Evolutionary conservation across 2,888 invertebrate genomes (phyloP).

Genomic region (Amiota minor): DNA sequence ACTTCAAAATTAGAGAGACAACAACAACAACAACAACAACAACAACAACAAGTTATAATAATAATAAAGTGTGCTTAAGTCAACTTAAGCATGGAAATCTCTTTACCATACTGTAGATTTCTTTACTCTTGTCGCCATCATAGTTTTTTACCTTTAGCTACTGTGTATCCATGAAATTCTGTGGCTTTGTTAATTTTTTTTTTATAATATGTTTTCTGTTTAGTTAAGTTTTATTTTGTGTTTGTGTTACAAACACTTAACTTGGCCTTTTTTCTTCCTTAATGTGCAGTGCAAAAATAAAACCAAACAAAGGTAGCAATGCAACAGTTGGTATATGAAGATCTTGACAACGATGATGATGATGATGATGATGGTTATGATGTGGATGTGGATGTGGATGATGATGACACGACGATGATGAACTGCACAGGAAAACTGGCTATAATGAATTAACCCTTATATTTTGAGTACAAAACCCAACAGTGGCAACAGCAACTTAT

Average conservation of each 20-base stretch:
- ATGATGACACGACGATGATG: neutral
- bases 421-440: conserved; percentile 37
- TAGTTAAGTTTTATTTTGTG: too few relatives aligned
- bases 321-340: neutral
- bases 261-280: conserved; percentile 49
- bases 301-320: conserved; percentile 32
- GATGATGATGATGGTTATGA: conserved; percentile 51
- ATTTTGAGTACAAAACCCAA: conserved; percentile 53
- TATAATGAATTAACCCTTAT: conserved; percentile 66
- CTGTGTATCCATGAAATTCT: conserved; percentile 39
- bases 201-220: neutral
- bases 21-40: neutral
- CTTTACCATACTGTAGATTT: conserved; percentile 41
- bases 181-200: conserved; percentile 40
- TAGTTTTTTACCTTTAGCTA: conserved; percentile 33
- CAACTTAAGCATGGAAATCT: conserved; percentile 42
- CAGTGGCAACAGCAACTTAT: conserved; percentile 47
- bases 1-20: too few relatives aligned
- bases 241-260: conserved; percentile 53
- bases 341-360: neutral
- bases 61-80: conserved; percentile 44
- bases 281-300: conserved; percentile 53
- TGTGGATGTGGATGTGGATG: conserved; percentile 49
- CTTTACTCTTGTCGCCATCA: too few relatives aligned
- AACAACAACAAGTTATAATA: conserved; percentile 19